Evolutionary conservation across 2,797 vertebrate genomes (phyloP), one percentile per base, ranked within the genome.

Genomic region (Anomalospiza imberbis): DNA sequence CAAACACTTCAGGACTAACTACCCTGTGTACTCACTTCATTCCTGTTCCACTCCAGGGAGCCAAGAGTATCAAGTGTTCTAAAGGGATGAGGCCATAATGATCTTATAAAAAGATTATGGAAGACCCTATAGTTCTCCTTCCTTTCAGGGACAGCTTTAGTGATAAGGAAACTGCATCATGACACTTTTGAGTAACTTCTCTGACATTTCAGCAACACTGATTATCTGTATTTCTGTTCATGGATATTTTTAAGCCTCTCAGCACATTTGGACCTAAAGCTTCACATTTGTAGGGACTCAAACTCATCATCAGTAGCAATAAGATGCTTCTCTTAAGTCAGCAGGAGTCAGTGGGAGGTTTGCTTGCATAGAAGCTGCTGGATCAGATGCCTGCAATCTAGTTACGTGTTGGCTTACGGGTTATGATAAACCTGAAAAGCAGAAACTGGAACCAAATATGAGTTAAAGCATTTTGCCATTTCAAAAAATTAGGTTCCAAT

Each of bases 211-310:
- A 90, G 88, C 67, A 85, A 85, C 60, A 67, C 50, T 90, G 94
- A 94, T 93, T 93, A 94, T 94, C 88, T 76, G 29, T 51, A 85
- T 57, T 79, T 89, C 77, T 81, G 62, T 82, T 94, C 89, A 88
- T 61, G 58, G 91, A 88, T 91, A 91, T 93, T 87, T 91, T 96
- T 96, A 96, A 96, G 91, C 80, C 57, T 91, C 90, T 87, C 60
- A 61, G 71, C 71, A 89, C n/a, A 67, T 91, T 86, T 82, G 60
- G 55, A 94, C 74, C 54, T 85, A 85, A 89, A 85, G 53, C 47
- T 91, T 90, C 63, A 71, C 70, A 54, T 38, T 91, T 63, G 42
- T 29, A 85, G 80, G 48, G 93, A 86, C 88, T 84, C 73, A 76
- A 83, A 88, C 28, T 76, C 79, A 74, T 73, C 66, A 78, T 34